Evolutionary conservation across 2,888 invertebrate species (phyloP).

Genomic region (Autographa gamma): DNA sequence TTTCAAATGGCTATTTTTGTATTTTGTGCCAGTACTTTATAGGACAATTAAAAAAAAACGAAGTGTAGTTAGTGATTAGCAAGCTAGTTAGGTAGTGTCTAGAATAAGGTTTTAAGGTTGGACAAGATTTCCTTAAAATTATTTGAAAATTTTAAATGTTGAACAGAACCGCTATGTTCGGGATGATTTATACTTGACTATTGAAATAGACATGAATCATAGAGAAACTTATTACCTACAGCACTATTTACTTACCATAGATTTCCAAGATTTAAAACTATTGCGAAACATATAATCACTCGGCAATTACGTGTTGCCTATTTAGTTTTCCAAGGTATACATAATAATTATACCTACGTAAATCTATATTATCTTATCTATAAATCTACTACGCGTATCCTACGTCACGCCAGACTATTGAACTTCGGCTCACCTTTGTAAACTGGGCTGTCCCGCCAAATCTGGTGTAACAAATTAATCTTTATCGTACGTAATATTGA

Average conservation of each 20-base stretch:
- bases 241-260: conserved; percentile 14
- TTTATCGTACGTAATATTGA: conserved; percentile 56
- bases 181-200: conserved; percentile 22
- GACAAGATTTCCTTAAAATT: no score
- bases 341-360: conserved; percentile 22
- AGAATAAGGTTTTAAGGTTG: no score
- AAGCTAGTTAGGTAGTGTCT: no score
- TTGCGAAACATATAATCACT: conserved; percentile 25
- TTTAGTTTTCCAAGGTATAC: neutral
- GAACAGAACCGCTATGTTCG: neutral
- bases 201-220: conserved; percentile 32
- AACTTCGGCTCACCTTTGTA: conserved; percentile 64
- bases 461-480: conserved; percentile 62
- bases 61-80: no score
- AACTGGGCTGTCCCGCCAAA: conserved; percentile 56
- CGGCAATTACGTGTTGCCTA: conserved; percentile 19
- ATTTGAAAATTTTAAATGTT: no score
- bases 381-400: conserved; percentile 57
- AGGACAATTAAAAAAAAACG: neutral
- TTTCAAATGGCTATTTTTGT: neutral
- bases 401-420: conserved; percentile 68
- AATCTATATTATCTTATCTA: conserved; percentile 57
- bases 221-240: conserved; percentile 10
- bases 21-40: neutral
- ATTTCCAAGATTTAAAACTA: conserved; percentile 15